phyloP scores from a whole-genome alignment of 2,113 vertebrate species.

The Nothoprocta perdicaria region DNA sequence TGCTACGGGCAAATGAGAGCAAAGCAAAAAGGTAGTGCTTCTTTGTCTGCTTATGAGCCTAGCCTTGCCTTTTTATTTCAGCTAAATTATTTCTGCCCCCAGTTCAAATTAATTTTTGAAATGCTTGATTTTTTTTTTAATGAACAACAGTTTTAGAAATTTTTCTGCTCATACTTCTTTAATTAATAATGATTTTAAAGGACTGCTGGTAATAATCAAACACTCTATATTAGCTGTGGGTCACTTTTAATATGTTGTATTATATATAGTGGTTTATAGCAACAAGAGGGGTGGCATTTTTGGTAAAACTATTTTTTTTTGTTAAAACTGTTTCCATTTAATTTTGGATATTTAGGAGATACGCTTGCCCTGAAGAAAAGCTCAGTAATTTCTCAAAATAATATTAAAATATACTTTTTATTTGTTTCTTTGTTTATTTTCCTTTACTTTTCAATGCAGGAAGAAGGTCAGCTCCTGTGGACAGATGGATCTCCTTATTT shows the following conservation, averaged over 20 bases:
- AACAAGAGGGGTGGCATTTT: not conserved
- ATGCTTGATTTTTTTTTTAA: rapidly evolving
- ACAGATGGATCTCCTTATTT: conserved; percentile 82
- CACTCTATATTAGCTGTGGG: not conserved
- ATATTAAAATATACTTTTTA: too few relatives aligned
- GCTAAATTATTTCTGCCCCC: not conserved
- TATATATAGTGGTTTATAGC: not conserved
- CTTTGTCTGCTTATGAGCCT: not conserved
- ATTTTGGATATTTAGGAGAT: not conserved
- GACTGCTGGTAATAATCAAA: not conserved
- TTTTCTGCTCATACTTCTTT: not conserved
- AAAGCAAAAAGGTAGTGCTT: not conserved
- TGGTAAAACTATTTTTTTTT: not conserved
- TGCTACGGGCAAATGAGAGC: not conserved
- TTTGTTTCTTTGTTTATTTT: too few relatives aligned
- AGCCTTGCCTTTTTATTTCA: not conserved
- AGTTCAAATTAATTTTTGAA: not conserved
- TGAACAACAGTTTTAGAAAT: not conserved
- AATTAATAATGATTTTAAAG: not conserved
- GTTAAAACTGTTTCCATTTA: not conserved
- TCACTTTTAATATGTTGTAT: not conserved
- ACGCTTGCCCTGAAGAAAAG: not conserved
- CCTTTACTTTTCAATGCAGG: conserved; percentile 65
- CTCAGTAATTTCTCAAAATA: not conserved
- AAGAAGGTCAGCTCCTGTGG: conserved; percentile 83